These are phyloP conservation scores for Melanitta fusca DNA, from an alignment of 2,797 vertebrate species.

Conservation along the genomic window DNA sequence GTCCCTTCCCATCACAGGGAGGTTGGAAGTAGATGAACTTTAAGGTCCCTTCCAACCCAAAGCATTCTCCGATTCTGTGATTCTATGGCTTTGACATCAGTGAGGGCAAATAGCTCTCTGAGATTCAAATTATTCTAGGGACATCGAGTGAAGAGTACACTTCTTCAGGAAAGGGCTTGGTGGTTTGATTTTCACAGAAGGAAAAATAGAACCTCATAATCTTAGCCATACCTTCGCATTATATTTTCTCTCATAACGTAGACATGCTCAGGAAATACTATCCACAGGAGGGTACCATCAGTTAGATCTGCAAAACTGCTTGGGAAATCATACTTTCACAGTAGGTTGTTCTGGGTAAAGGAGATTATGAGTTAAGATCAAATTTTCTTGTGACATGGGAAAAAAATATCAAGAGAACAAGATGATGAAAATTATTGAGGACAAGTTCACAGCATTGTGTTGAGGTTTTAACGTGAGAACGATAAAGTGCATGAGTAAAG, in stretches of 20 bases:
- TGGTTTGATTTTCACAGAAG: neutral
- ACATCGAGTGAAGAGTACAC: neutral
- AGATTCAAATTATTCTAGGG: neutral
- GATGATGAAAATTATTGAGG: neutral
- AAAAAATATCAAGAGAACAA: neutral
- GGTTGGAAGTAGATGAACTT: no score
- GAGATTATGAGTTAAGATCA: neutral
- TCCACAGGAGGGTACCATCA: neutral
- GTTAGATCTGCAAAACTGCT: neutral
- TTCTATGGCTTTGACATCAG: neutral
- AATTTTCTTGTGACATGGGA: neutral
- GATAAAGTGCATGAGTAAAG: neutral
- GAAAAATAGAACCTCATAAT: neutral
- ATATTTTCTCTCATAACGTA: accelerated
- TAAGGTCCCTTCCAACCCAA: no score
- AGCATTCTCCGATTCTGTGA: no score
- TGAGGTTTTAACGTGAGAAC: neutral
- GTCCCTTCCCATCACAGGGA: no score
- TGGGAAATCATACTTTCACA: neutral
- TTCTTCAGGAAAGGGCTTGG: neutral
- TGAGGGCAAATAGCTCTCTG: neutral
- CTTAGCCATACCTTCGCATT: accelerated
- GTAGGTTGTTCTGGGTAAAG: neutral
- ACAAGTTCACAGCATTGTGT: neutral
- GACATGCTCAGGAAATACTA: neutral